A percentile compares a stretch with the other conserved stretches of the same genome.
Conservation (phyloP, 2,113 vertebrate genomes). For the Epinephelus fuscoguttatus region DNA sequence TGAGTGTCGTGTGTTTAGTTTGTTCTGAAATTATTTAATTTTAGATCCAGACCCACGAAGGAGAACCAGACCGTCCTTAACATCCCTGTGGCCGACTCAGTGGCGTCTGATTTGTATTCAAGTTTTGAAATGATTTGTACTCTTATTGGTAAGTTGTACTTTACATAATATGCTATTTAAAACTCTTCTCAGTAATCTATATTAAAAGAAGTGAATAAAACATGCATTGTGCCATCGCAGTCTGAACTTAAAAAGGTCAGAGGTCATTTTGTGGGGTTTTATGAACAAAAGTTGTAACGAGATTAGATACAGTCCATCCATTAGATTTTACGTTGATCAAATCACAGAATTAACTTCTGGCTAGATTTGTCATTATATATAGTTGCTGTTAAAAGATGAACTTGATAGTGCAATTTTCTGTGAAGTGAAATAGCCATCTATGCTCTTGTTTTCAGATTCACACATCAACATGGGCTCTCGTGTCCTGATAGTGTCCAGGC, state of each 20-base stretch:
- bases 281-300: too few species aligned
- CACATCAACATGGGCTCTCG: constrained; percentile 70
- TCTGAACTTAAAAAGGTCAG: background rate
- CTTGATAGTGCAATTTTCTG: background rate
- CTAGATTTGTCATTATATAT: too few species aligned
- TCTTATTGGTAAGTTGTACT: constrained; percentile 88
- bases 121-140: constrained; percentile 81
- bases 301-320: too few species aligned
- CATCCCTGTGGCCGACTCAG: constrained; percentile 82
- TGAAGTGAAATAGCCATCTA: background rate
- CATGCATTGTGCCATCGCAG: background rate
- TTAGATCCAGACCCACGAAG: constrained; percentile 44
- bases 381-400: too few species aligned
- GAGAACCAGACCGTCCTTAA: constrained; percentile 65
- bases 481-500: constrained; percentile 86
- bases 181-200: too few species aligned
- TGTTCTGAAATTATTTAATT: background rate
- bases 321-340: too few species aligned
- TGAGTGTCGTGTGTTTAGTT: background rate
- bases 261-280: background rate
- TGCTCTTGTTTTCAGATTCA: constrained; percentile 59
- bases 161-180: background rate
- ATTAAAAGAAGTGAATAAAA: background rate
- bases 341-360: too few species aligned
- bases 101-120: constrained; percentile 72